Percentiles rank a stretch among this genome's conserved stretches.
Conservation (phyloP, 1,140 invertebrate species). For the Drosophila gunungcola region DNA sequence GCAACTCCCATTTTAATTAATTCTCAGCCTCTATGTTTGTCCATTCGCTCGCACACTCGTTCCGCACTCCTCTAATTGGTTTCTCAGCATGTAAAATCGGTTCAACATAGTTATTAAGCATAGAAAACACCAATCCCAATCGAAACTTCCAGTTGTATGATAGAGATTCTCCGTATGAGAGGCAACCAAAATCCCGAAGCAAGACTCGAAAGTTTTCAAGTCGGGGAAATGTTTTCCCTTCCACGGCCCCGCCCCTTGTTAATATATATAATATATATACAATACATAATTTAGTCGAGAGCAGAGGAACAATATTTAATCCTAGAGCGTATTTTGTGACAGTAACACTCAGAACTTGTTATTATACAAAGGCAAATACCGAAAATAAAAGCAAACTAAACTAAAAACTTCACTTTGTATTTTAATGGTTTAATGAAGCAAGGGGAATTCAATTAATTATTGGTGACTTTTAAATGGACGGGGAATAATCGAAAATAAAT, state of each 20-base stretch:
- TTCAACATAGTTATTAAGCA: conserved; percentile 10
- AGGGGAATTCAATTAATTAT: no score
- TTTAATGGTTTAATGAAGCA: no score
- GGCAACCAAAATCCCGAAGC: neutral
- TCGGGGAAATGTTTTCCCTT: conserved; percentile 12
- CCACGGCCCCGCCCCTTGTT: conserved; percentile 3
- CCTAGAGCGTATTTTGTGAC: conserved; percentile 15
- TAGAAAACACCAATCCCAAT: conserved; percentile 14
- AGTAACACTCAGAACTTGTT: conserved; percentile 33
- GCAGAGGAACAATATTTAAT: conserved; percentile 7
- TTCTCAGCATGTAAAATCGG: neutral
- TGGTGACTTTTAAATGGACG: no score
- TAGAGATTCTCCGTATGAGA: conserved; percentile 6
- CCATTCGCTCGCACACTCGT: conserved; percentile 16
- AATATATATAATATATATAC: conserved; percentile 5
- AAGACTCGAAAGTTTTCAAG: conserved; percentile 1
- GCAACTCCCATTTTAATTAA: neutral
- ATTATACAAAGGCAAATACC: conserved; percentile 11
- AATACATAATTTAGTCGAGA: neutral
- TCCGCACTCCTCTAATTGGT: conserved; percentile 20
- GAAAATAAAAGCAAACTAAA: conserved; percentile 34
- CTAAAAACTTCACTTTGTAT: neutral
- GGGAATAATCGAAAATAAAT: no score
- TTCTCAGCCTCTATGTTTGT: neutral
- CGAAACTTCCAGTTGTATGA: conserved; percentile 16